Conservation (phyloP, 2,888 invertebrate species). For the Adineta ricciae region DNA sequence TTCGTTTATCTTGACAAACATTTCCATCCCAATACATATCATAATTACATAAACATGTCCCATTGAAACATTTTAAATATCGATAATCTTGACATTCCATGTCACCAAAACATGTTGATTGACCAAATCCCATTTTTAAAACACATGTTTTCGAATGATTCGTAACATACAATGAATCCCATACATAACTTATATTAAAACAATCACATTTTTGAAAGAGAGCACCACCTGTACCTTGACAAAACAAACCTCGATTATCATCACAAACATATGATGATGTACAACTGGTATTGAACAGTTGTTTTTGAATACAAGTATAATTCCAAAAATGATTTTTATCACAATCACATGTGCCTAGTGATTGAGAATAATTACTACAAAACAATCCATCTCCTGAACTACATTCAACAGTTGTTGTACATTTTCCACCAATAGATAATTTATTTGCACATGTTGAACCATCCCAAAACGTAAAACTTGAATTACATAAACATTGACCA, state of each 20-base stretch:
- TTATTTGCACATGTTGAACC: not conserved
- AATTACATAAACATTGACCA: not conserved
- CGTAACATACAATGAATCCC: slow-evolving; percentile 6
- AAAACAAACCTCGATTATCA: slow-evolving; percentile 5
- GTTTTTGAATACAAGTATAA: not conserved
- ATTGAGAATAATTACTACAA: not conserved
- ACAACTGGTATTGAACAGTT: not conserved
- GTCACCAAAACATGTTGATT: not conserved
- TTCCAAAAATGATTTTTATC: not conserved
- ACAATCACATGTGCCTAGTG: not conserved
- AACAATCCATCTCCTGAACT: no score
- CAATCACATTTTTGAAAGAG: not conserved
- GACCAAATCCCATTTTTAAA: not conserved
- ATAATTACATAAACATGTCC: not conserved
- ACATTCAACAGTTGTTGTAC: not conserved
- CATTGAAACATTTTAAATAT: not conserved
- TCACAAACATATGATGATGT: slow-evolving; percentile 11
- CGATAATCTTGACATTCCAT: not conserved
- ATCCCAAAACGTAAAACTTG: not conserved
- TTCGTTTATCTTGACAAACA: no score
- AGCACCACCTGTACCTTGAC: not conserved
- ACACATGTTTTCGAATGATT: not conserved
- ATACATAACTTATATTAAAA: not conserved
- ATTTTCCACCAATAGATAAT: not conserved
- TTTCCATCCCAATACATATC: not conserved